Evolutionary conservation across 2,113 vertebrate species (phyloP).

Genomic region (Bufo bufo): DNA sequence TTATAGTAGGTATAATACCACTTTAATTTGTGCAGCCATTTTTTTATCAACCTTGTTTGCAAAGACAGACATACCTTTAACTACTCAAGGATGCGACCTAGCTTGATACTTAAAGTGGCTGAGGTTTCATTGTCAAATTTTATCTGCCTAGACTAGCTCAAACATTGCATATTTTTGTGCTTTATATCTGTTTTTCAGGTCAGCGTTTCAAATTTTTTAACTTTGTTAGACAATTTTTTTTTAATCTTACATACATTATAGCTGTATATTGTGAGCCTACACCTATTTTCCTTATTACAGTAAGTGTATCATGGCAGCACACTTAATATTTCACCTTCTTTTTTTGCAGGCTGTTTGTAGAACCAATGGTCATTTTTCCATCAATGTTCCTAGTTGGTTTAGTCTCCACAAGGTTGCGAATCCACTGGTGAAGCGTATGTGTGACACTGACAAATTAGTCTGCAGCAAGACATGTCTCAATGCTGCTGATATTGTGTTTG

Average conservation of each 20-base stretch:
- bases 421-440: slow-evolving; percentile 89
- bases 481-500: slow-evolving; percentile 90
- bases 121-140: too few relatives aligned
- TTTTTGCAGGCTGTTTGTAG: slow-evolving; percentile 88
- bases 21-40: too few relatives aligned
- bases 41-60: too few relatives aligned
- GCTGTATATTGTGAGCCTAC: neutral
- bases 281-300: neutral
- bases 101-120: too few relatives aligned
- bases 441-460: slow-evolving; percentile 82
- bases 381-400: slow-evolving; percentile 90
- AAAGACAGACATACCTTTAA: too few relatives aligned
- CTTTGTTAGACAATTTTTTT: too few relatives aligned
- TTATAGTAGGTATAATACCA: too few relatives aligned
- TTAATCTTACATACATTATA: neutral
- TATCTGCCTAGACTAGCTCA: too few relatives aligned
- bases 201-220: too few relatives aligned
- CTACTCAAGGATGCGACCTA: too few relatives aligned
- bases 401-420: slow-evolving; percentile 83
- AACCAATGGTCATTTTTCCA: slow-evolving; percentile 86
- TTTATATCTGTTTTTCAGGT: too few relatives aligned
- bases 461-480: slow-evolving; percentile 99
- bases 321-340: neutral
- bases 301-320: neutral
- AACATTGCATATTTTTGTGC: too few relatives aligned